Conservation (phyloP, 2,113 vertebrate species). For the Thinocorus orbignyianus region DNA sequence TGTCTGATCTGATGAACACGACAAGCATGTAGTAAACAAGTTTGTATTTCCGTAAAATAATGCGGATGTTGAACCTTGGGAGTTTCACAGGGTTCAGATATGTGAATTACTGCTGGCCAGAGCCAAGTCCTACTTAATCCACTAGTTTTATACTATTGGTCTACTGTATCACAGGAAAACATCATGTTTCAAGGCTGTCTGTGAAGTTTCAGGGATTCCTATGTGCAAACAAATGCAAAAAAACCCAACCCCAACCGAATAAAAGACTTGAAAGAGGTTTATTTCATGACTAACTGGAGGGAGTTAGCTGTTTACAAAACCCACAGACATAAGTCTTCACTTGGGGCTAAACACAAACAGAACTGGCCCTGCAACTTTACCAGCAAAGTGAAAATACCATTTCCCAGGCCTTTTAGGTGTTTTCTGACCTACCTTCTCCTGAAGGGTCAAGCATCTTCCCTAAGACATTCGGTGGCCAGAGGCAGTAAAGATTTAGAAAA, state of each 20-base stretch:
- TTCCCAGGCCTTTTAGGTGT: background rate
- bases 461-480: background rate
- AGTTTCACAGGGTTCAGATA: background rate
- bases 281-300: background rate
- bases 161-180: background rate
- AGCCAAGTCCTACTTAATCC: background rate
- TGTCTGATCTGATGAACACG: background rate
- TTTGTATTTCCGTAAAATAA: slow-evolving; percentile 14
- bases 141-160: background rate
- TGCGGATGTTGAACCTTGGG: background rate
- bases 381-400: background rate
- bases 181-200: background rate
- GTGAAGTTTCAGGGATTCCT: background rate
- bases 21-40: slow-evolving; percentile 27
- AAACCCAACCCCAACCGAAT: no score
- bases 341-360: background rate
- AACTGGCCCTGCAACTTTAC: background rate
- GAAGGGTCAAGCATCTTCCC: background rate
- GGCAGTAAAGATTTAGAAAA: background rate
- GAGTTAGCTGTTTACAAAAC: background rate
- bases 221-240: background rate
- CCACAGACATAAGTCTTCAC: background rate
- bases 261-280: background rate
- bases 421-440: background rate
- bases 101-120: background rate